Percentiles rank a stretch among this genome's conserved stretches.
phyloP scores from a whole-genome alignment of 2,888 invertebrate genomes.

The Julus scanicus region DNA sequence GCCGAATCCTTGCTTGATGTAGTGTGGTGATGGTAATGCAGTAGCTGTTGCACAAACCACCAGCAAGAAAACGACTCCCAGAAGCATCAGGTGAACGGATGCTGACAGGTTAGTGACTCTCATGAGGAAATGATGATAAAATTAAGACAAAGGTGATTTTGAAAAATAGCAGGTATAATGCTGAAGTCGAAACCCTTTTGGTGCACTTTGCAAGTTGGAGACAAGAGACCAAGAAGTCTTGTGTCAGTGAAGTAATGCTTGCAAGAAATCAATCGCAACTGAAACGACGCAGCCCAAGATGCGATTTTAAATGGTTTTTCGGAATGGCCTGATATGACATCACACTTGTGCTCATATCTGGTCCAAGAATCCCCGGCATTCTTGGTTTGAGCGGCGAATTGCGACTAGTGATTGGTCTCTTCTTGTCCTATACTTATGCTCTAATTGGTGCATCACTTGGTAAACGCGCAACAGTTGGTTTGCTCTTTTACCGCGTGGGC shows the following conservation, averaged over 20 bases:
- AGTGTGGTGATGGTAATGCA: neutral
- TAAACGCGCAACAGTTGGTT: slow-evolving; percentile 5
- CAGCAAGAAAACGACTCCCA: slow-evolving; percentile 14
- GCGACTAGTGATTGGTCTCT: slow-evolving; percentile 4
- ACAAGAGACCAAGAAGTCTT: neutral
- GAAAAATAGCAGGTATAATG: neutral
- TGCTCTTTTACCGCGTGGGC: neutral
- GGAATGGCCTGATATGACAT: slow-evolving; percentile 21
- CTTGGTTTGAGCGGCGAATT: neutral
- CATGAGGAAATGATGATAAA: neutral
- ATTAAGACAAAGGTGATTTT: neutral
- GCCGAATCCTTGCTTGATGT: neutral
- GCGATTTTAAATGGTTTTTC: neutral
- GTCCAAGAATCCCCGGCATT: slow-evolving; percentile 15
- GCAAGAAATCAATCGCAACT: neutral
- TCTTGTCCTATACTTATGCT: neutral
- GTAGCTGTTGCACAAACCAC: neutral
- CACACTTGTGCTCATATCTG: slow-evolving; percentile 32
- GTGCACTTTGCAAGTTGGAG: neutral
- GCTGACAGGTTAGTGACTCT: slow-evolving; percentile 9
- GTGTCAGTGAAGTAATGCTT: neutral
- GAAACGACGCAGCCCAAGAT: neutral
- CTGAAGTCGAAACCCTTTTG: neutral
- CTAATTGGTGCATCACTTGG: slow-evolving; percentile 10
- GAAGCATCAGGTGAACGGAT: slow-evolving; percentile 24